Percentiles rank a stretch among this genome's conserved stretches.
These are phyloP conservation scores for Daubentonia madagascariensis DNA, from an alignment of 2,113 vertebrate species.

Conservation along the genomic window DNA sequence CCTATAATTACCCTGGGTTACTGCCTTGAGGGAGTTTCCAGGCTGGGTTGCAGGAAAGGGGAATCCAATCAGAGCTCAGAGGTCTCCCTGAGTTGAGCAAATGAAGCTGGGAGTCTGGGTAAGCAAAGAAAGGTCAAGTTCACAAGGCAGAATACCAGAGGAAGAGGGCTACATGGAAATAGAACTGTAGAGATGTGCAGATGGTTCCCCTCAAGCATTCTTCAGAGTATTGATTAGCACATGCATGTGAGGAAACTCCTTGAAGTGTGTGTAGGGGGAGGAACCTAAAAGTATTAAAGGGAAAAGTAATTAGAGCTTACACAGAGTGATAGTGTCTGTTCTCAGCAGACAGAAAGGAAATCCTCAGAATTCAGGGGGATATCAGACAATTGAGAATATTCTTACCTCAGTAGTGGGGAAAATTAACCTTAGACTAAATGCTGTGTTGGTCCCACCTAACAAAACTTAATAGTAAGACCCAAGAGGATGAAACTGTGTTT, in stretches of 20 bases:
- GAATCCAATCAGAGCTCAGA: neutral
- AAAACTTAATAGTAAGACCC: neutral
- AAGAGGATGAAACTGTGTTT: neutral
- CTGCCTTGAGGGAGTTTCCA: neutral
- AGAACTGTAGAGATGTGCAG: neutral
- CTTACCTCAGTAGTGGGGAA: neutral
- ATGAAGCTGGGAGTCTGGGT: neutral
- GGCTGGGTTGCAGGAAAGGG: neutral
- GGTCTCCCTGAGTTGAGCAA: neutral
- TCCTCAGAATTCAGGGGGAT: neutral
- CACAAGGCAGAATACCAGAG: neutral
- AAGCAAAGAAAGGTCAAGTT: neutral
- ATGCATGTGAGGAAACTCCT: neutral
- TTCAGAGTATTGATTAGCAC: neutral
- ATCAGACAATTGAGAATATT: neutral
- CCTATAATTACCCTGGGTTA: neutral
- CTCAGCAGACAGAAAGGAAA: neutral
- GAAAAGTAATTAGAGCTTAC: neutral
- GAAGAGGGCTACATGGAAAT: neutral
- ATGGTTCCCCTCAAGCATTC: neutral
- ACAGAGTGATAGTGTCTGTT: neutral
- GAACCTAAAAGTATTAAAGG: neutral
- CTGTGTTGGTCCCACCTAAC: neutral
- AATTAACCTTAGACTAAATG: no score
- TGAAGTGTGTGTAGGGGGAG: neutral